Conservation (phyloP, 2,113 vertebrate species). For the Excalfactoria chinensis region DNA sequence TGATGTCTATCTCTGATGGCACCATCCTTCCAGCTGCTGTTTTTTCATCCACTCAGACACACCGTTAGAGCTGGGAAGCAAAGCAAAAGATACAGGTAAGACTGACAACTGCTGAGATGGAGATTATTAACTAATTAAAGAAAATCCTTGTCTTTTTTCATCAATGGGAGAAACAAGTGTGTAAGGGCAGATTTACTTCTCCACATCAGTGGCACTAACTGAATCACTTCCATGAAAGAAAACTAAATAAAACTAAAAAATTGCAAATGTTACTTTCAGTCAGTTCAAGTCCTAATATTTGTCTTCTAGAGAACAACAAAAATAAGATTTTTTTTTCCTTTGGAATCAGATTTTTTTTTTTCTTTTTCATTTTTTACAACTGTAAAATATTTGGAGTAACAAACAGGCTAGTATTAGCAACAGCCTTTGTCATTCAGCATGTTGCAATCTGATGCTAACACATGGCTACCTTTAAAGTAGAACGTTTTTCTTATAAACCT, state of each 20-base stretch:
- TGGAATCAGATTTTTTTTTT: background rate
- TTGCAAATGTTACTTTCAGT: background rate
- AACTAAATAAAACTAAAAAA: background rate
- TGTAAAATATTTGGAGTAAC: constrained; percentile 8
- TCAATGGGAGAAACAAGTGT: background rate
- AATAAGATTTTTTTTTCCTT: background rate
- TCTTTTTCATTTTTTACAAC: background rate
- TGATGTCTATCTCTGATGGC: background rate
- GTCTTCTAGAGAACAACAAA: background rate
- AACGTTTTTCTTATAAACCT: constrained; percentile 59
- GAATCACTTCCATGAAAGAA: background rate
- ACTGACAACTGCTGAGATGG: background rate
- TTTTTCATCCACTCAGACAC: background rate
- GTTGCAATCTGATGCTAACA: constrained; percentile 51
- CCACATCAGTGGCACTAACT: background rate
- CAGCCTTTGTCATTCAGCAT: constrained; percentile 22
- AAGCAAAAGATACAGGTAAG: background rate
- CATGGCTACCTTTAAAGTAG: constrained; percentile 49
- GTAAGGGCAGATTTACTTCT: background rate
- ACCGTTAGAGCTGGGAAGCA: background rate
- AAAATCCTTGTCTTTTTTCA: accelerated
- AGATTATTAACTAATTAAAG: background rate
- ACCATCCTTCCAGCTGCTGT: background rate
- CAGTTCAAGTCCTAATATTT: background rate
- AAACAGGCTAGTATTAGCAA: background rate